These are phyloP conservation scores for Anagyrus pseudococci DNA, from an alignment of 2,888 invertebrate genomes.

Conservation along the genomic window DNA sequence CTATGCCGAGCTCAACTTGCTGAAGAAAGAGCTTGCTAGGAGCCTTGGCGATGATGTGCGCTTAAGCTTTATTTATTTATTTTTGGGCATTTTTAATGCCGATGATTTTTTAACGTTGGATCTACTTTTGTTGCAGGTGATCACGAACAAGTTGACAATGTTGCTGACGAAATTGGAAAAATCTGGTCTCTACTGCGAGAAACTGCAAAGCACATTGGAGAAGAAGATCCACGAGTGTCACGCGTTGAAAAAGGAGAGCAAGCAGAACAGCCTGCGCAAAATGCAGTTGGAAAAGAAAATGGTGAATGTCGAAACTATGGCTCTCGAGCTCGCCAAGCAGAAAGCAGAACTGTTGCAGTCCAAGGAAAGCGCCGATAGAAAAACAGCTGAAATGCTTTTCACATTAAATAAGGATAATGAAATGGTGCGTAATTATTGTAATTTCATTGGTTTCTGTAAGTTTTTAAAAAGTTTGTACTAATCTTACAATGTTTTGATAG, in stretches of 20 bases:
- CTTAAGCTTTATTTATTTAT: slow-evolving; percentile 35
- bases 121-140: slow-evolving; percentile 45
- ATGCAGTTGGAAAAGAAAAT: slow-evolving; percentile 65
- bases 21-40: slow-evolving; percentile 49
- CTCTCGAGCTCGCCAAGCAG: slow-evolving; percentile 62
- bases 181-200: slow-evolving; percentile 51
- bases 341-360: slow-evolving; percentile 54
- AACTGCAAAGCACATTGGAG: slow-evolving; percentile 55
- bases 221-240: slow-evolving; percentile 59
- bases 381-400: slow-evolving; percentile 50
- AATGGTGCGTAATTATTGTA: slow-evolving; percentile 41
- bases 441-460: slow-evolving; percentile 8
- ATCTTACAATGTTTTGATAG: slow-evolving; percentile 12
- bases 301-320: slow-evolving; percentile 62
- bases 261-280: slow-evolving; percentile 67
- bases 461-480: slow-evolving; percentile 1
- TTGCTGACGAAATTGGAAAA: slow-evolving; percentile 52
- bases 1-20: slow-evolving; percentile 47
- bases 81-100: background rate
- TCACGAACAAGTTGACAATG: slow-evolving; percentile 50
- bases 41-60: slow-evolving; percentile 46
- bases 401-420: slow-evolving; percentile 55
- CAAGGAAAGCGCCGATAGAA: slow-evolving; percentile 53
- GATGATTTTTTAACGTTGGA: too few species aligned
- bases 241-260: slow-evolving; percentile 63